Conservation (phyloP, 2,113 vertebrate species). For the Nesoenas mayeri region DNA sequence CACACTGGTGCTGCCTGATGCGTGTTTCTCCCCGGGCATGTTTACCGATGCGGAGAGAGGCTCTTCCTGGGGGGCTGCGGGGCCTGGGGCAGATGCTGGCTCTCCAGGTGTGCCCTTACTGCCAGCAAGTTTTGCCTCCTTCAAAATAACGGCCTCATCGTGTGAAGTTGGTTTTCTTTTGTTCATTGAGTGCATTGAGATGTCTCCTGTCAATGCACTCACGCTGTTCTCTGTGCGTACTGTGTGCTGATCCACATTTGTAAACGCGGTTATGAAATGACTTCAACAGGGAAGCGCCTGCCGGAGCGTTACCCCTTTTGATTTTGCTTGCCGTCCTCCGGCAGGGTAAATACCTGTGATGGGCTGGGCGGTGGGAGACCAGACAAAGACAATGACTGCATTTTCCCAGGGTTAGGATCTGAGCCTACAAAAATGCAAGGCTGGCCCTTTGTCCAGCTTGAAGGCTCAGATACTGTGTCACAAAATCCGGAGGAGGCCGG, state of each 20-base stretch:
- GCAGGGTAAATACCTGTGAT: not conserved
- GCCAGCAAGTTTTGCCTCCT: constrained; percentile 30
- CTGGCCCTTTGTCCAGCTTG: not conserved
- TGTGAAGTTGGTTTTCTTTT: not conserved
- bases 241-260: not conserved
- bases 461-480: constrained; percentile 40
- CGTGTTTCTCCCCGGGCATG: not conserved
- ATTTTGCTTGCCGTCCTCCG: not conserved
- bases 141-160: not conserved
- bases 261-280: constrained; percentile 12
- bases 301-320: not conserved
- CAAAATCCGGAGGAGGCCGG: not conserved
- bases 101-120: not conserved
- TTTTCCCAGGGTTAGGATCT: constrained; percentile 36
- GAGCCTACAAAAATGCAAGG: constrained; percentile 19
- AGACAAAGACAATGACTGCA: constrained; percentile 30
- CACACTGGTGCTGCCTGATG: not conserved
- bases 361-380: not conserved
- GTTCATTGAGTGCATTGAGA: not conserved
- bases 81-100: not conserved
- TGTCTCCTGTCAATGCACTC: not conserved
- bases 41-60: not conserved
- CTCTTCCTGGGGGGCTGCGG: not conserved
- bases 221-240: not conserved
- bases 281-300: not conserved